phyloP scores from a whole-genome alignment of 2,797 vertebrate species.

The Mus spretus region DNA sequence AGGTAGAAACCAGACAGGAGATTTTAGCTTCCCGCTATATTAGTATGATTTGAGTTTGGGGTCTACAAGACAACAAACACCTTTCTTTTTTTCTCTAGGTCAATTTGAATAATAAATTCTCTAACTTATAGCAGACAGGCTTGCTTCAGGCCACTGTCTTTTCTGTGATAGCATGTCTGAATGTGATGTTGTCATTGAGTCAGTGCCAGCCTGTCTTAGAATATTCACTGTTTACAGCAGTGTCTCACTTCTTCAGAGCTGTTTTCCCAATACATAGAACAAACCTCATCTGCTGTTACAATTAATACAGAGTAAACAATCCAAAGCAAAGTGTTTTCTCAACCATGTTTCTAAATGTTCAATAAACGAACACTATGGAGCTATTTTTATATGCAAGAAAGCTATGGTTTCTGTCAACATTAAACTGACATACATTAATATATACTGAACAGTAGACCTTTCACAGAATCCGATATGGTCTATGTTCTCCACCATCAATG shows the following conservation, averaged over 20 bases:
- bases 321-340: slow-evolving; percentile 1
- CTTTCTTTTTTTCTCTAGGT: slow-evolving; percentile 15
- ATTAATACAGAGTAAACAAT: not conserved
- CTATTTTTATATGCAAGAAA: slow-evolving; percentile 11
- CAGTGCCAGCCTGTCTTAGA: not conserved
- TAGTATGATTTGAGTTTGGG: not conserved
- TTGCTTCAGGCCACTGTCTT: not conserved
- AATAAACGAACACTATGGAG: not conserved
- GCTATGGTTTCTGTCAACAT: not conserved
- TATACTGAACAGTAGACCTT: not conserved
- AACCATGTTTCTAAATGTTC: not conserved
- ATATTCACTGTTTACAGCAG: not conserved
- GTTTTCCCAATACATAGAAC: not conserved
- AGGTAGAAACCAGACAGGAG: not conserved
- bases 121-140: not conserved
- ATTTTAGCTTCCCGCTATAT: not conserved
- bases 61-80: not conserved
- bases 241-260: not conserved
- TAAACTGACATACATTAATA: not conserved
- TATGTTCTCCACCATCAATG: not conserved
- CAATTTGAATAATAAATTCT: not conserved
- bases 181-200: not conserved
- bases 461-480: not conserved
- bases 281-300: not conserved
- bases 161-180: not conserved